Evolutionary conservation across 2,113 vertebrate species (phyloP).

Genomic region (Cinclus mexicanus): DNA sequence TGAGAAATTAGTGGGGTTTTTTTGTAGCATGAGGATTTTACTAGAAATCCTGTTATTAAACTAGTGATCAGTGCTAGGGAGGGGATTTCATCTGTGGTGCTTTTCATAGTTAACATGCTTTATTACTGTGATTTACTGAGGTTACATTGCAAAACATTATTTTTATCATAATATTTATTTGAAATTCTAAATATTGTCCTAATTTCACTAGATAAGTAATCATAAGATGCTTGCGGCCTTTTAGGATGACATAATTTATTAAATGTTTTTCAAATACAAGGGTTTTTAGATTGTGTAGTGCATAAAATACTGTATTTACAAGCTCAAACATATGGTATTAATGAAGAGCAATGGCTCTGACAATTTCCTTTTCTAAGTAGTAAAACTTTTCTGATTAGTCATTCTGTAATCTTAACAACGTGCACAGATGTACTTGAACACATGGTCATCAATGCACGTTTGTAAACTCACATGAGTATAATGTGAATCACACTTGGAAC

Average conservation of each 20-base stretch:
- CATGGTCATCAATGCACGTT: not conserved
- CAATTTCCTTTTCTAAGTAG: conserved; percentile 13
- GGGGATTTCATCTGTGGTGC: not conserved
- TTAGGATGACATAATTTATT: not conserved
- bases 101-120: not conserved
- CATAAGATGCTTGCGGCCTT: not conserved
- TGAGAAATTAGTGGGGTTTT: not conserved
- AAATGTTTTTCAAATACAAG: not conserved
- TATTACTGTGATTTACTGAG: not conserved
- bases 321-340: not conserved
- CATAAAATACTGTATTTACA: not conserved
- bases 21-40: not conserved
- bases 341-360: not conserved
- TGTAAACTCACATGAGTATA: not conserved
- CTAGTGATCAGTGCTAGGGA: not conserved
- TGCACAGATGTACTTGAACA: conserved; percentile 1
- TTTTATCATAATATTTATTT: not conserved
- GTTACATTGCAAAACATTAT: not conserved
- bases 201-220: not conserved
- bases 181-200: not conserved
- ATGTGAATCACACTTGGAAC: conserved; percentile 40
- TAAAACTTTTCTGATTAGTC: not conserved
- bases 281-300: not conserved
- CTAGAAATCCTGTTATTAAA: not conserved
- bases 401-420: not conserved